These are phyloP conservation scores for Trachops cirrhosus DNA, from an alignment of 2,797 vertebrate genomes.

Conservation along the genomic window DNA sequence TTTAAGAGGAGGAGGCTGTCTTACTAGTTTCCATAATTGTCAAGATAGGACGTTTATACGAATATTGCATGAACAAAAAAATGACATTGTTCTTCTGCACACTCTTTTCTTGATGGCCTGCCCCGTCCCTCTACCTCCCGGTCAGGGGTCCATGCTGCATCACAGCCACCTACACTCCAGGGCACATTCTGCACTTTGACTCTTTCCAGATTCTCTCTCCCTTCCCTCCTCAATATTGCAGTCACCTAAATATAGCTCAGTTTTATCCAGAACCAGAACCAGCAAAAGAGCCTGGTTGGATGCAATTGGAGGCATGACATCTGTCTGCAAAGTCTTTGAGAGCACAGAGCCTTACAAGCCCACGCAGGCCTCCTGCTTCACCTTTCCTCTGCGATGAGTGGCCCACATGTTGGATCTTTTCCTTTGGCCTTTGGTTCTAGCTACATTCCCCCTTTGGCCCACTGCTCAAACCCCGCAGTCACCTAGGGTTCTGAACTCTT, in stretches of 20 bases:
- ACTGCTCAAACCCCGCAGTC: neutral
- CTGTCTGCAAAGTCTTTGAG: accelerated
- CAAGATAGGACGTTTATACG: neutral
- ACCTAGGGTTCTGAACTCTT: neutral
- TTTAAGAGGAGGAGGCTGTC: neutral
- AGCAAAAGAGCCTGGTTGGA: neutral
- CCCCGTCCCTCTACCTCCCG: neutral
- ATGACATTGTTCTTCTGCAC: neutral
- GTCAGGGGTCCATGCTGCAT: neutral
- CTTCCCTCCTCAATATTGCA: neutral
- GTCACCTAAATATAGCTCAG: neutral
- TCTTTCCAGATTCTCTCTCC: neutral
- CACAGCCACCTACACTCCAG: too few relatives aligned
- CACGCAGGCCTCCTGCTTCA: neutral
- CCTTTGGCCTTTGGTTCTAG: neutral
- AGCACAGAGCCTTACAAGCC: neutral
- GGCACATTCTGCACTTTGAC: neutral
- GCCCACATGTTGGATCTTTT: too few relatives aligned
- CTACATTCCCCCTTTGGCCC: neutral
- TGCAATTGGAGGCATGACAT: neutral
- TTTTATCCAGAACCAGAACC: neutral
- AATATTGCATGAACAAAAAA: too few relatives aligned
- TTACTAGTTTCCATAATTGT: neutral
- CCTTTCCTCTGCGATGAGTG: neutral
- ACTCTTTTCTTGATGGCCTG: neutral